Evolutionary conservation across 2,113 vertebrate genomes (phyloP).

Genomic region (Pelodiscus sinensis): DNA sequence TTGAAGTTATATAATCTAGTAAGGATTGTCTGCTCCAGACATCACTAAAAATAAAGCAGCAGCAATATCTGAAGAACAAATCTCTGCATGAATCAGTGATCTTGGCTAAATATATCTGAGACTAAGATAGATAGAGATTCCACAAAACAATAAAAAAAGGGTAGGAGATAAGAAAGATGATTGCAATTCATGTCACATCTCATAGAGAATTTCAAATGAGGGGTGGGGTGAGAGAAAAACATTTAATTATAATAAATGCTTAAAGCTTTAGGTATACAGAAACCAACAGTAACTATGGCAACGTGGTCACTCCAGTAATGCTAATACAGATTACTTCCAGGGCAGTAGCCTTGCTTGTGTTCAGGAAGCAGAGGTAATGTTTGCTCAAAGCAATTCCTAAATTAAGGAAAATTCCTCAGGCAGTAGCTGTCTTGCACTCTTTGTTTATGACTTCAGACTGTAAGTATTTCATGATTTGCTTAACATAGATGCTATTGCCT

Average conservation of each 20-base stretch:
- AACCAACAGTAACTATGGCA: constrained; percentile 82
- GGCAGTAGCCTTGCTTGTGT: constrained; percentile 77
- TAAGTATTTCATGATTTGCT: constrained; percentile 21
- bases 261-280: constrained; percentile 68
- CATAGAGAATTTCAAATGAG: constrained; percentile 3
- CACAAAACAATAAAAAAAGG: not conserved
- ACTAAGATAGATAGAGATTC: not conserved
- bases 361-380: constrained; percentile 80
- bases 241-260: constrained; percentile 73
- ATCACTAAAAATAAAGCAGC: constrained; percentile 15
- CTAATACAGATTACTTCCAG: constrained; percentile 81
- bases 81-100: constrained; percentile 1
- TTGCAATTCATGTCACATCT: constrained; percentile 21
- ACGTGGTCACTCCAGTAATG: constrained; percentile 77
- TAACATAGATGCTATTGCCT: not conserved
- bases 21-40: not conserved
- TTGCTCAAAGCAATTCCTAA: constrained; percentile 76
- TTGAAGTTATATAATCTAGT: fast-evolving
- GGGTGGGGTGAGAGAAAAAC: constrained; percentile 16
- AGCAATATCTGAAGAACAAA: not conserved
- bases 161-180: not conserved
- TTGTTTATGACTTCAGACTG: constrained; percentile 39
- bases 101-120: constrained; percentile 19
- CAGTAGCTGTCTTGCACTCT: constrained; percentile 43
- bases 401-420: constrained; percentile 51